Base-by-base conservation (phyloP, 2,888 invertebrate genomes). In the Pegoplata infirma region DNA sequence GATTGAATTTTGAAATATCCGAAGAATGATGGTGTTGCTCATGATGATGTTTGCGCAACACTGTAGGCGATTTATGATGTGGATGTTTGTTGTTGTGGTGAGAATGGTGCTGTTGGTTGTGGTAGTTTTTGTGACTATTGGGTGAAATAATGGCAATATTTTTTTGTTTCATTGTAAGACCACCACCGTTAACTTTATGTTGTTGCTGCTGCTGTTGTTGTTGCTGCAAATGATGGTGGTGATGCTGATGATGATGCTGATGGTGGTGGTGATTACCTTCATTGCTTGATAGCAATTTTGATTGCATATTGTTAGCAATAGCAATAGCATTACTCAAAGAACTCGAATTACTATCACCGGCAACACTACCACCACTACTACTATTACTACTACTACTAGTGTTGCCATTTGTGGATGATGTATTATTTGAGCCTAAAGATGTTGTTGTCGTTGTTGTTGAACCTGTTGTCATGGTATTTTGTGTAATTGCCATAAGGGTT, bases 1-100 rank as follows among this genome's bases (percentile, higher is more conserved):
- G 92, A 86, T 92, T 93, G 86, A 92, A 92, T 87, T 92, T 92
- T 44, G 93, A 92, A 40, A 91, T 90, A 88, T 93, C 91, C 49
- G 91, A 90, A 83, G 91, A 91, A 80, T 91, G 91, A 74, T 81
- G 82, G 66, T 83, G 84, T 56, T 91, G n/a, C n/a, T n/a, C 89
- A 44, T 77, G 75, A 78, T 91, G 91, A 80, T 83, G 84, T 82
- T 88, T 88, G 71, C 88, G 83, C 84, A 88, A 80, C 76, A 87
- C 86, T 56, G 84, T 82, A 56, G 87, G 85, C 67, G 86, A 86
- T 82, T 86, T 87, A 73, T 72, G 56, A 7, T 68, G 58, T 56
- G 53, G 21, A 53, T 72, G 36, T 51, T 53, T 59, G 12, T 49
- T 16, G 28, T 44, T 71, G 68, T 46, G 47, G 51, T 40, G n/a